These are phyloP conservation scores for Kryptopterus vitreolus DNA, from an alignment of 2,797 vertebrate species.

Conservation along the genomic window DNA sequence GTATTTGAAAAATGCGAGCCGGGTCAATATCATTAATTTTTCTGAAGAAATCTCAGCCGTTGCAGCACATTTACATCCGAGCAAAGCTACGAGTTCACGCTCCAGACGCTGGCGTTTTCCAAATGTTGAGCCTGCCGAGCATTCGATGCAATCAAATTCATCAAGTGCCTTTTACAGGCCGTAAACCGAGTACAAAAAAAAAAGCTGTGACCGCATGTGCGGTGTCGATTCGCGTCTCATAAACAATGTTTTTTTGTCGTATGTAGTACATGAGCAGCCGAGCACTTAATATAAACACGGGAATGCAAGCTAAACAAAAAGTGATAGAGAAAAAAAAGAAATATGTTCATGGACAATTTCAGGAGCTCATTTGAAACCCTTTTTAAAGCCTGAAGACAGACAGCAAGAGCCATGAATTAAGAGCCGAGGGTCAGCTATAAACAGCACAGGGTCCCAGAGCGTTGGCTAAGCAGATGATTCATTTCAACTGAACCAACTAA, in stretches of 20 bases:
- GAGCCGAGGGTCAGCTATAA: constrained; percentile 6
- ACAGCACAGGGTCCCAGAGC: constrained; percentile 4
- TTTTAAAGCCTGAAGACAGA: constrained; percentile 32
- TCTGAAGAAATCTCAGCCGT: not conserved
- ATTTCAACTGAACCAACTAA: not conserved
- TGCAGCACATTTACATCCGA: not conserved
- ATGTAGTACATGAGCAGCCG: constrained; percentile 36
- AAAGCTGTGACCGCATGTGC: not conserved
- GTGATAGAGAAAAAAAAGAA: constrained; percentile 34
- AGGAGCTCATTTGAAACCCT: constrained; percentile 22
- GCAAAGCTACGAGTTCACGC: no score
- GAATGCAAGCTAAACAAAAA: constrained; percentile 1
- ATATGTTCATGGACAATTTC: constrained; percentile 29
- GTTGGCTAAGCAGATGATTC: not conserved
- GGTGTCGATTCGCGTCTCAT: not conserved
- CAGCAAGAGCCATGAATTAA: constrained; percentile 22
- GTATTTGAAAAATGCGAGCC: not conserved
- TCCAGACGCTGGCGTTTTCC: not conserved
- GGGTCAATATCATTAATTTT: not conserved
- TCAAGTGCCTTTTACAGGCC: not conserved
- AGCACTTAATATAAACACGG: constrained; percentile 47
- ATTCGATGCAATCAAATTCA: not conserved
- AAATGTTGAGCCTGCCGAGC: not conserved
- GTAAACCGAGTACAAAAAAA: not conserved
- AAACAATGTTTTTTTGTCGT: constrained; percentile 30